phyloP scores from a whole-genome alignment of 1,140 invertebrate genomes.

The Macrobrachium rosenbergii region DNA sequence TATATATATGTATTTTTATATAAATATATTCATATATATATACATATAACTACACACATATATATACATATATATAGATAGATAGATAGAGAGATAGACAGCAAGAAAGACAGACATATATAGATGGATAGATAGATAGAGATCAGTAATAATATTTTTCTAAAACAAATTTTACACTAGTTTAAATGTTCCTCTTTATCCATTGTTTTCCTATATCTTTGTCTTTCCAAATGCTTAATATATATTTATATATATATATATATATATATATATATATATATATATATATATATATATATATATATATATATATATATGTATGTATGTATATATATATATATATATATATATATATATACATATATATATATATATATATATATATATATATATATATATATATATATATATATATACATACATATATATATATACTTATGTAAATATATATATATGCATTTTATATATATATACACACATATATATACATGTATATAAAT shows the following conservation, averaged over 20 bases:
- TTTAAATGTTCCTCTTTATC: too few species aligned
- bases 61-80: too few species aligned
- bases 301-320: not conserved
- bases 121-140: not conserved
- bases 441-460: conserved; percentile 1
- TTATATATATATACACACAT: not conserved
- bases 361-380: conserved; percentile 19
- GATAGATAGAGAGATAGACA: not conserved
- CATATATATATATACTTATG: conserved; percentile 15
- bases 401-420: conserved; percentile 16
- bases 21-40: too few species aligned
- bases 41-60: too few species aligned
- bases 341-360: conserved; percentile 7
- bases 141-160: too few species aligned
- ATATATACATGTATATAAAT: conserved; percentile 2
- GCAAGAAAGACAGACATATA: not conserved
- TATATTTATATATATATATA: conserved; percentile 1
- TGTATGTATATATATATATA: conserved; percentile 3
- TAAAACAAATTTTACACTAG: too few species aligned
- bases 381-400: conserved; percentile 18
- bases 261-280: conserved; percentile 7
- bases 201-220: too few species aligned
- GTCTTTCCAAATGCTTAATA: too few species aligned
- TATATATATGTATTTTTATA: too few species aligned
- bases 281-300: not conserved